phyloP scores from a whole-genome alignment of 2,888 invertebrate species.

The Camponotus fellah region DNA sequence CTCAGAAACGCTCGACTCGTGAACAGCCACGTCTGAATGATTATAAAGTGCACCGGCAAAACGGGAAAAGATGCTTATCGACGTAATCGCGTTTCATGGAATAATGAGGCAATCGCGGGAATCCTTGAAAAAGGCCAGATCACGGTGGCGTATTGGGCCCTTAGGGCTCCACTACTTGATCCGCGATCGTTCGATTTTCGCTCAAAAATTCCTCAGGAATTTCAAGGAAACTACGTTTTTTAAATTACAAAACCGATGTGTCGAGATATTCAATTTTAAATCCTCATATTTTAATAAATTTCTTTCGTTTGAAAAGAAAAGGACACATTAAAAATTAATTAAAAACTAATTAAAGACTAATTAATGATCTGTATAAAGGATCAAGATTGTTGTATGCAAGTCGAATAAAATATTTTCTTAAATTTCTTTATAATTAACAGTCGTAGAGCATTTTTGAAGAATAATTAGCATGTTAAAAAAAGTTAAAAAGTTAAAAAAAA shows the following conservation, averaged over 20 bases:
- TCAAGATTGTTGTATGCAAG: not conserved
- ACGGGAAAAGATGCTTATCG: constrained; percentile 79
- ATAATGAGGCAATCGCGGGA: constrained; percentile 71
- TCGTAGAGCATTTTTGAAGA: not conserved
- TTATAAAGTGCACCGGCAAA: constrained; percentile 79
- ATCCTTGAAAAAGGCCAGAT: constrained; percentile 35
- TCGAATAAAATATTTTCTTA: not conserved
- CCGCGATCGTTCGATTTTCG: not conserved
- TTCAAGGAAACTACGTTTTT: constrained; percentile 3
- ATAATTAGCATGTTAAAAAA: not conserved
- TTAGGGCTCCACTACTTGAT: constrained; percentile 9
- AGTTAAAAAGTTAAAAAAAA: not conserved
- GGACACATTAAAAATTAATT: not conserved
- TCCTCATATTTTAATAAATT: not conserved
- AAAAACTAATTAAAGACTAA: constrained; percentile 1
- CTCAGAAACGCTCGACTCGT: constrained; percentile 87
- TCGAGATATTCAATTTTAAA: constrained; percentile 7
- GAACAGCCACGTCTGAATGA: constrained; percentile 86
- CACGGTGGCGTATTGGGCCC: constrained; percentile 1
- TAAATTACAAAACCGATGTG: constrained; percentile 6
- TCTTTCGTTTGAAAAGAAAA: not conserved
- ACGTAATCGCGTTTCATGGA: constrained; percentile 77
- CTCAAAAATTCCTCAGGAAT: constrained; percentile 10
- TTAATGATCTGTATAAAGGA: not conserved
- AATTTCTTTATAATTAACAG: not conserved